Conservation (phyloP, 1,140 invertebrate genomes). For the Conus ventricosus region DNA sequence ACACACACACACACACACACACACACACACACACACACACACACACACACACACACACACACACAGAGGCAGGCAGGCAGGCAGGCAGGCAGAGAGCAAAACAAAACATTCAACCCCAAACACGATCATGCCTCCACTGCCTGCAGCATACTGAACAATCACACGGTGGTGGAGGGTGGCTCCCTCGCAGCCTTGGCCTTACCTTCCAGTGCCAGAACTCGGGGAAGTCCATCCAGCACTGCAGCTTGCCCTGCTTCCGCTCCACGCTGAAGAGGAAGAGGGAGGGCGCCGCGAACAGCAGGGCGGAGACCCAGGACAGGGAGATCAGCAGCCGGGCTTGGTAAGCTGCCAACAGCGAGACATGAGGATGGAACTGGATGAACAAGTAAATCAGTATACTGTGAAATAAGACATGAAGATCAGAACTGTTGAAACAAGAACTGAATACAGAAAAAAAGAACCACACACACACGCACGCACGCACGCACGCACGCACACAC, state of each 20-base stretch:
- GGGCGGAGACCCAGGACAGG: constrained; percentile 82
- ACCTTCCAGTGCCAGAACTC: constrained; percentile 57
- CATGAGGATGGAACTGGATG: neutral
- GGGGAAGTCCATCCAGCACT: constrained; percentile 60
- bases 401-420: neutral
- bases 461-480: neutral
- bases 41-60: no score
- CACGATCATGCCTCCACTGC: no score
- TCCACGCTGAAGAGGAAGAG: constrained; percentile 45
- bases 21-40: no score
- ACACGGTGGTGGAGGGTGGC: no score
- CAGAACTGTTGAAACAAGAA: no score
- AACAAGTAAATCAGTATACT: neutral
- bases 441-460: no score
- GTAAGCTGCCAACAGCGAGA: constrained; percentile 80
- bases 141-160: no score
- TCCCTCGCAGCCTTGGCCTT: neutral
- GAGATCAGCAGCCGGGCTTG: constrained; percentile 86
- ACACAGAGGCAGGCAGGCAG: no score
- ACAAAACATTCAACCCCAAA: no score
- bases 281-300: constrained; percentile 51
- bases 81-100: no score
- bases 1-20: no score
- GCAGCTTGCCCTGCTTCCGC: constrained; percentile 29
- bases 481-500: neutral